phyloP scores from a whole-genome alignment of 2,113 vertebrate species.

The Sorex fumeus region DNA sequence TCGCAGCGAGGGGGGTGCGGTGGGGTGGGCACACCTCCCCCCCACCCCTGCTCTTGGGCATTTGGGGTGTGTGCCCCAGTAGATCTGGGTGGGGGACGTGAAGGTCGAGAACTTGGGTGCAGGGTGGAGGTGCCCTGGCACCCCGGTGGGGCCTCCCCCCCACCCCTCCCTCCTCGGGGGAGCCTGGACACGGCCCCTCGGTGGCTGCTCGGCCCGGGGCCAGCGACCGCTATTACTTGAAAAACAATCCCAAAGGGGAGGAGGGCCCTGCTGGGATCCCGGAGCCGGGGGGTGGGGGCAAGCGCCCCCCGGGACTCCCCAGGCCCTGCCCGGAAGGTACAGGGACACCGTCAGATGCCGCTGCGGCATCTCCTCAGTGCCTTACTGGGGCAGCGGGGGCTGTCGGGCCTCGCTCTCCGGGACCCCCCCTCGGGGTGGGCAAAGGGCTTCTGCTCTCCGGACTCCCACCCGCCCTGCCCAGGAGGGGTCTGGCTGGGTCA shows the following conservation, averaged over 20 bases:
- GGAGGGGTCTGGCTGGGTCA: constrained; percentile 43
- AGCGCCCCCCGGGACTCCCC: background rate
- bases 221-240: constrained; percentile 86
- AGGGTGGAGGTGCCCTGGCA: too few species aligned
- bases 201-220: too few species aligned
- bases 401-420: constrained; percentile 15
- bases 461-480: background rate
- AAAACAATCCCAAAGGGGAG: constrained; percentile 78
- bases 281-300: constrained; percentile 66
- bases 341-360: constrained; percentile 73
- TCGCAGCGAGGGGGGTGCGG: too few species aligned
- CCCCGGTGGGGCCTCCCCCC: too few species aligned
- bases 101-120: too few species aligned
- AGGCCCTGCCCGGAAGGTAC: constrained; percentile 63
- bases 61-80: too few species aligned
- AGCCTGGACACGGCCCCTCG: too few species aligned
- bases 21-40: too few species aligned
- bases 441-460: constrained; percentile 38
- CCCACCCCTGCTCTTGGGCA: too few species aligned
- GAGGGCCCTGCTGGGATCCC: constrained; percentile 66
- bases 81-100: too few species aligned
- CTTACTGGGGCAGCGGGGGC: constrained; percentile 85
- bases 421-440: constrained; percentile 56
- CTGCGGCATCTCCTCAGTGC: constrained; percentile 88
- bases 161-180: too few species aligned